Conservation (phyloP, 2,113 vertebrate genomes). For the Elgaria multicarinata region DNA sequence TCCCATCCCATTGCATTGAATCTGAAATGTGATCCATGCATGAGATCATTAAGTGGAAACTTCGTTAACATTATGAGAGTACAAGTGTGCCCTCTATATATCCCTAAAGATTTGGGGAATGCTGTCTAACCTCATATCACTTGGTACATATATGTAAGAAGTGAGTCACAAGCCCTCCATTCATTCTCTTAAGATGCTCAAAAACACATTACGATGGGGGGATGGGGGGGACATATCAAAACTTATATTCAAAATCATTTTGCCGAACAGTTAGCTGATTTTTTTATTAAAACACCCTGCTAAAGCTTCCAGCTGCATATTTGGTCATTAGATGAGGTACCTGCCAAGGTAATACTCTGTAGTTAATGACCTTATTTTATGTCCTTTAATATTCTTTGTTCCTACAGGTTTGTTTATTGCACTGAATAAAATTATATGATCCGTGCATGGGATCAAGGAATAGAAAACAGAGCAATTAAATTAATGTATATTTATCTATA, state of each 20-base stretch:
- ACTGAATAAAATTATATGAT: constrained; percentile 74
- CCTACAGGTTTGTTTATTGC: constrained; percentile 70
- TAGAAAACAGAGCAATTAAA: constrained; percentile 47
- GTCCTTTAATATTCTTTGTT: constrained; percentile 66
- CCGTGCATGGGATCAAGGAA: constrained; percentile 58
- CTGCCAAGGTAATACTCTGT: constrained; percentile 41
- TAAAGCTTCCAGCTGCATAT: constrained; percentile 67
- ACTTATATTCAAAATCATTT: constrained; percentile 54
- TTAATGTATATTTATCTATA: constrained; percentile 38
- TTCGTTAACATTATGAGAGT: background rate
- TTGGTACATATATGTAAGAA: background rate
- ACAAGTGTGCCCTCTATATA: background rate
- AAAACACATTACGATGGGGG: background rate
- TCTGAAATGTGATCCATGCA: background rate
- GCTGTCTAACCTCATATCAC: background rate
- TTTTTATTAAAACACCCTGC: constrained; percentile 10
- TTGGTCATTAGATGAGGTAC: constrained; percentile 62
- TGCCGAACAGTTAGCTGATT: constrained; percentile 30
- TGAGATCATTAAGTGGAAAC: background rate
- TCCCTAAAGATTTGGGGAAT: background rate
- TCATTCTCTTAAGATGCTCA: background rate
- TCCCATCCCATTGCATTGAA: background rate
- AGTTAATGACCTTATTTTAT: constrained; percentile 76
- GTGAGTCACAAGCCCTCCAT: background rate
- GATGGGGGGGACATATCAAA: background rate